Evolutionary conservation across 2,888 invertebrate species (phyloP).

Genomic region (Axea sp.): DNA sequence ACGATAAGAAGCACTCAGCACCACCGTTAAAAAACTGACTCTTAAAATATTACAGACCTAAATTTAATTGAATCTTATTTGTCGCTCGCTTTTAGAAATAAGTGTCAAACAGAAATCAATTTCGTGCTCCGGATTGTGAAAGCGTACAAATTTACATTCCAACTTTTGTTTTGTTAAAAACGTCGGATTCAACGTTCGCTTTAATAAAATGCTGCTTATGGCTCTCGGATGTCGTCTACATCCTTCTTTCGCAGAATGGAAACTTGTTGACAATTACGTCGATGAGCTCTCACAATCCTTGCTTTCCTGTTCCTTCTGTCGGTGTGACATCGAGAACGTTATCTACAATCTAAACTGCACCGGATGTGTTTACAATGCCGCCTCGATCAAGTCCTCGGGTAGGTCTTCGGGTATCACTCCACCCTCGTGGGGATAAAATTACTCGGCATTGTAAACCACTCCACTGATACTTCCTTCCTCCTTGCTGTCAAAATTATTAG

Average conservation of each 20-base stretch:
- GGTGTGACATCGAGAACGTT: slow-evolving; percentile 48
- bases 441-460: slow-evolving; percentile 20
- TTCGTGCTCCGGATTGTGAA: too few relatives aligned
- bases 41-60: too few relatives aligned
- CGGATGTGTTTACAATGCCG: slow-evolving; percentile 66
- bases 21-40: too few relatives aligned
- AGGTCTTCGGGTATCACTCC: slow-evolving; percentile 30
- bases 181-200: neutral
- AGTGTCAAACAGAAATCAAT: too few relatives aligned
- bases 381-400: slow-evolving; percentile 59
- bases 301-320: slow-evolving; percentile 25
- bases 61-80: too few relatives aligned
- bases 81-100: too few relatives aligned
- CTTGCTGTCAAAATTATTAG: neutral
- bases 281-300: slow-evolving; percentile 20
- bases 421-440: slow-evolving; percentile 48
- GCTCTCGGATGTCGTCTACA: neutral
- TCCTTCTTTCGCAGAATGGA: slow-evolving; percentile 10
- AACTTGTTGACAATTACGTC: slow-evolving; percentile 30
- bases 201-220: slow-evolving; percentile 24
- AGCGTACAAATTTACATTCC: neutral
- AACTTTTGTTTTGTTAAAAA: slow-evolving; percentile 2
- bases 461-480: slow-evolving; percentile 3
- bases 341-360: slow-evolving; percentile 62
- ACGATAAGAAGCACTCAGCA: too few relatives aligned